Percentiles rank a stretch among this genome's conserved stretches.
These are phyloP conservation scores for Seira musarum DNA, from an alignment of 2,888 invertebrate species.

Conservation along the genomic window DNA sequence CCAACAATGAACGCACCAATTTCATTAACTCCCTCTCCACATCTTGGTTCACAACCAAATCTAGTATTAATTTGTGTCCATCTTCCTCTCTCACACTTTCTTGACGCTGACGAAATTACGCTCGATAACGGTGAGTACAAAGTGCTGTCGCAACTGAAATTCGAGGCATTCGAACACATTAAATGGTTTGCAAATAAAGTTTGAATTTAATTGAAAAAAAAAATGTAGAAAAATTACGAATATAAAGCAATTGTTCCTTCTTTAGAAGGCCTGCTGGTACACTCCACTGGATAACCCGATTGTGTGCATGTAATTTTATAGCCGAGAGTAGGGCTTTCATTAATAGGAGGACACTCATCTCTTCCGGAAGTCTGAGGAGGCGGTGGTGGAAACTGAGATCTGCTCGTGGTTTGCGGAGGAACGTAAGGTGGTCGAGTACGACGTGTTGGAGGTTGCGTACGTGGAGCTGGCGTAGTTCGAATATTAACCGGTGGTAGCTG, in stretches of 20 bases:
- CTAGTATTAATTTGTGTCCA: constrained; percentile 57
- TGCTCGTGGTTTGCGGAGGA: constrained; percentile 12
- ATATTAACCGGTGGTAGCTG: constrained; percentile 3
- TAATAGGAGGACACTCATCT: constrained; percentile 14
- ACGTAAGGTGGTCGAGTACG: constrained; percentile 8
- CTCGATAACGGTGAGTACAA: neutral
- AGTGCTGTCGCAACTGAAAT: neutral
- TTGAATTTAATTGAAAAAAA: neutral
- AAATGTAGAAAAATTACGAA: constrained; percentile 11
- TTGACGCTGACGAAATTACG: constrained; percentile 15
- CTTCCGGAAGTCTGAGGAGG: neutral
- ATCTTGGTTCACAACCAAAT: constrained; percentile 65
- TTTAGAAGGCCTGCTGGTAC: too few species aligned
- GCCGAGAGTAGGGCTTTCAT: constrained; percentile 11
- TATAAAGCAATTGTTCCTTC: constrained; percentile 27
- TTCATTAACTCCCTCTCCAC: constrained; percentile 60
- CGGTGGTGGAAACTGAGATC: neutral
- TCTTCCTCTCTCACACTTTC: constrained; percentile 55
- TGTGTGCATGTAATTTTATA: constrained; percentile 28
- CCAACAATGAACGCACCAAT: constrained; percentile 58
- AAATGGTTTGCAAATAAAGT: neutral
- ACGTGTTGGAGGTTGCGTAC: constrained; percentile 8
- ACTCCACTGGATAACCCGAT: constrained; percentile 15
- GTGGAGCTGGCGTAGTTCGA: neutral
- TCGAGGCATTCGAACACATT: neutral